A percentile compares a stretch with the other conserved stretches of the same genome.
These are phyloP conservation scores for Diarsia dahlii DNA, from an alignment of 2,888 invertebrate species.

Conservation along the genomic window DNA sequence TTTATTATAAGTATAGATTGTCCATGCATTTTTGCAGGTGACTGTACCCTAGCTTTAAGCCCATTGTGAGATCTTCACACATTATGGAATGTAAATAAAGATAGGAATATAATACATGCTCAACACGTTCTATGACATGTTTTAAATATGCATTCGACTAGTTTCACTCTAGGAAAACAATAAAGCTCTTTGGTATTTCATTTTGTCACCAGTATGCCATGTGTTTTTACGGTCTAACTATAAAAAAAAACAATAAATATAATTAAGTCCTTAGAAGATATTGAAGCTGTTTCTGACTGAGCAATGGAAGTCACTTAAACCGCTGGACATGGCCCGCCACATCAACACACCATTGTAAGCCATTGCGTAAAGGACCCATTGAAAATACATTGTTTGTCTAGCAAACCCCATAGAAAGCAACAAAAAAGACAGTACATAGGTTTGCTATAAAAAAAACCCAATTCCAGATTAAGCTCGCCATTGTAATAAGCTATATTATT, in stretches of 20 bases:
- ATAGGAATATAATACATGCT: neutral
- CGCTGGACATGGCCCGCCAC: neutral
- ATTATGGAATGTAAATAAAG: no score
- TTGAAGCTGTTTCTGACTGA: neutral
- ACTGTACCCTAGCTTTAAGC: no score
- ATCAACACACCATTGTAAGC: neutral
- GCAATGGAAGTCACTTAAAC: neutral
- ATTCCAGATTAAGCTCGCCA: neutral
- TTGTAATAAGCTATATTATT: neutral
- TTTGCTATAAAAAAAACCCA: neutral
- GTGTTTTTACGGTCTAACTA: neutral
- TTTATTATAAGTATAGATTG: no score
- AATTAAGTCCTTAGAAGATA: neutral
- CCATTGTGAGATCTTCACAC: no score
- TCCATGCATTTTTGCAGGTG: no score
- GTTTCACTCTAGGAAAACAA: neutral
- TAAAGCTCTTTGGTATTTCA: constrained; percentile 2
- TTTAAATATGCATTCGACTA: neutral
- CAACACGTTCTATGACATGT: neutral
- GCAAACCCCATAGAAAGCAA: constrained; percentile 2
- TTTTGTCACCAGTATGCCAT: constrained; percentile 3
- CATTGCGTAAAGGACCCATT: constrained; percentile 22
- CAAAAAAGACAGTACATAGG: neutral
- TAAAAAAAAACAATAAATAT: neutral
- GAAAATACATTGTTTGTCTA: constrained; percentile 24